Evolutionary conservation across 2,888 invertebrate species (phyloP), one percentile per base, ranked within the genome.

Genomic region (Sthenelais limicola): DNA sequence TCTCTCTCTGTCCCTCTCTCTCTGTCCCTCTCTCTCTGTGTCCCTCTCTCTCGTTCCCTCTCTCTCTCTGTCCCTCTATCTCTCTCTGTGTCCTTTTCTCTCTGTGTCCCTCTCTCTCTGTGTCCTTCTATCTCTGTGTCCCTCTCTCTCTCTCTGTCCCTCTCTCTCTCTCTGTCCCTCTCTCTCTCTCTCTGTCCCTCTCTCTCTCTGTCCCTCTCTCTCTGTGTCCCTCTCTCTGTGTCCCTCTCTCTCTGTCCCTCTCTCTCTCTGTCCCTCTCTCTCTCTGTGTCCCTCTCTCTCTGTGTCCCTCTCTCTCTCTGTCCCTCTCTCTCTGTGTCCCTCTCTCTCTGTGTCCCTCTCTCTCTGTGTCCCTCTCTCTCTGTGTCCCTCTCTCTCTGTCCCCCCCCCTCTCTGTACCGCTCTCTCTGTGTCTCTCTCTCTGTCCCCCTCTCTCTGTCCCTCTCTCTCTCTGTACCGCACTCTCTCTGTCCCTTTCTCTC

Each of bases 81-180:
- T 33, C 56, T 2, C 26, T 35, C 56, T 33, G n/a, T 35, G n/a
- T 3, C 56, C n/a, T n/a, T n/a, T n/a, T n/a, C n/a, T n/a, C n/a
- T n/a, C n/a, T n/a, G n/a, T n/a, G n/a, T n/a, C n/a, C n/a, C n/a
- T n/a, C n/a, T n/a, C n/a, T n/a, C n/a, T 18, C 9, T 49, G 21
- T 49, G 49, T 49, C 7, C 49, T 49, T 49, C 49, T 18, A n/a
- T 49, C 49, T 18, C 5, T n/a, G n/a, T n/a, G n/a, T n/a, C n/a
- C n/a, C n/a, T n/a, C n/a, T n/a, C n/a, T n/a, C n/a, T 7, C n/a
- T 24, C 49, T 49, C n/a, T n/a, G 5, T 49, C 5, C 49, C 49
- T 49, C n/a, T n/a, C n/a, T n/a, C n/a, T n/a, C n/a, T n/a, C n/a
- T 49, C 49, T 49, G 49, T 49, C n/a, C 49, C 7, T 18, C 5